Percentiles rank a stretch among this genome's conserved stretches.
These are phyloP conservation scores for Drosophila fuyamai DNA, from an alignment of 1,140 invertebrate genomes.

Conservation along the genomic window DNA sequence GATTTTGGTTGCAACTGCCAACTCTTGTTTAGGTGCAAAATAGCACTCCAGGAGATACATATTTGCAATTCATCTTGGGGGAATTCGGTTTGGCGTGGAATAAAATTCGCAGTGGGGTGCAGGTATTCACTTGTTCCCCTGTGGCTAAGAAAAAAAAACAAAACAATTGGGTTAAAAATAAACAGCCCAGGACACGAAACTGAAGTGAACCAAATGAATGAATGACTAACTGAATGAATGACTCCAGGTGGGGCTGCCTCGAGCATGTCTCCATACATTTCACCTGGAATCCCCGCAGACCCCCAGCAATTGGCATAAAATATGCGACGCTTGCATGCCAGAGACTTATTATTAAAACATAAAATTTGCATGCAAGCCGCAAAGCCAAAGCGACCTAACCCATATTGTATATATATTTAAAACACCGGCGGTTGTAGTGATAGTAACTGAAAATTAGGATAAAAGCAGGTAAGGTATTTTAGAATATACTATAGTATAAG, in stretches of 20 bases:
- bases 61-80: neutral
- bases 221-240: conserved; percentile 21
- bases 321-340: conserved; percentile 78
- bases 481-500: neutral
- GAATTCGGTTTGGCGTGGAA: neutral
- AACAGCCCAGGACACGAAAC: conserved; percentile 33
- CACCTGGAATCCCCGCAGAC: neutral
- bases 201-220: conserved; percentile 7
- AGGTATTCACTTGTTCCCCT: neutral
- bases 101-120: neutral
- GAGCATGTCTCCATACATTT: neutral
- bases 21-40: conserved; percentile 5
- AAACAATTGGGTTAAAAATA: conserved; percentile 54
- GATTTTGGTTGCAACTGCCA: conserved; percentile 9
- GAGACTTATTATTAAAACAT: conserved; percentile 82
- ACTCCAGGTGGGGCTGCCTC: conserved; percentile 21
- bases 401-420: conserved; percentile 27
- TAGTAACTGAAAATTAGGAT: neutral
- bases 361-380: conserved; percentile 79
- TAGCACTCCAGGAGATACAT: conserved; percentile 10
- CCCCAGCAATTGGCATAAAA: conserved; percentile 72
- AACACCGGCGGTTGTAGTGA: conserved; percentile 7
- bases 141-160: neutral
- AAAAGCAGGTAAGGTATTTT: neutral
- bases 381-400: conserved; percentile 48